Conservation (phyloP, 2,113 vertebrate genomes). For the Centropristis striata region DNA sequence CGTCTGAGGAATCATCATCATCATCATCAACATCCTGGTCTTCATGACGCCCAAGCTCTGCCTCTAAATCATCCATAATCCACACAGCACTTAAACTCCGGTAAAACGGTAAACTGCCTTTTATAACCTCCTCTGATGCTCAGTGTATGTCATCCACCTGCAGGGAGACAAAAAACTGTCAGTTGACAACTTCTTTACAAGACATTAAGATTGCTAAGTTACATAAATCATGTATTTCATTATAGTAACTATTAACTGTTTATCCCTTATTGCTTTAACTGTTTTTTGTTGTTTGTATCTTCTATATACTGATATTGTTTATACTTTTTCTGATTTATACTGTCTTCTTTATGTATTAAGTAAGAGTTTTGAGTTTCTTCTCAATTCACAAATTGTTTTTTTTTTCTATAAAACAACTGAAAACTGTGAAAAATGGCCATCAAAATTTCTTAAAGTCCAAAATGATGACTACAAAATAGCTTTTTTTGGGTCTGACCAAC, state of each 20-base stretch:
- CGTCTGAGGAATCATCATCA: constrained; percentile 9
- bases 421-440: no score
- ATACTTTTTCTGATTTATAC: no score
- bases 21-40: neutral
- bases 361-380: neutral
- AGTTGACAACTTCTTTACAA: neutral
- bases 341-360: no score
- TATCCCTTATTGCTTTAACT: no score
- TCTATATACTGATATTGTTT: no score
- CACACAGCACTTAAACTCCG: neutral
- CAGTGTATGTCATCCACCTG: neutral
- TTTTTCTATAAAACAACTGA: neutral
- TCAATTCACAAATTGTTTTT: no score
- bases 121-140: neutral
- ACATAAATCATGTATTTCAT: neutral
- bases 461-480: neutral
- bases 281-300: no score
- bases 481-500: neutral
- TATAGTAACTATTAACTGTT: neutral
- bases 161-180: neutral
- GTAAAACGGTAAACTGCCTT: neutral
- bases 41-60: constrained; percentile 3
- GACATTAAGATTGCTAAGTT: neutral
- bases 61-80: constrained; percentile 74
- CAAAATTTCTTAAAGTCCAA: no score